Base-by-base conservation (phyloP, 2,113 vertebrate genomes). In the Rhea americana region DNA sequence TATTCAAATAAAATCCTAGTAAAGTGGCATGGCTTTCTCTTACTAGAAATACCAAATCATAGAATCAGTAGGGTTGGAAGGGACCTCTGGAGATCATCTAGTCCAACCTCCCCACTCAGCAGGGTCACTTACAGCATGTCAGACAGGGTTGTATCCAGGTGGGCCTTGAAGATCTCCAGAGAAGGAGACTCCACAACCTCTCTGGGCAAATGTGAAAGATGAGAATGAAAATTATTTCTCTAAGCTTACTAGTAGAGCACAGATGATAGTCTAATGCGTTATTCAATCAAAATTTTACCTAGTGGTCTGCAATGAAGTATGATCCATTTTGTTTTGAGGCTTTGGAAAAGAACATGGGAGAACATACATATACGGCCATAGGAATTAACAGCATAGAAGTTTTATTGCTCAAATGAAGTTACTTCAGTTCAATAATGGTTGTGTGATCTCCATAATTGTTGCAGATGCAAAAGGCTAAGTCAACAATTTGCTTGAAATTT, bases 301-400 rank as follows among this genome's bases (percentile, higher is more conserved):
- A 61, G 53, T 32, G 55, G 41, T 15, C 21, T 65, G 48, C 37
- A 26, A 13, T 47, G 19, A 71, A 78, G 50, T 18, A 19, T 35
- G 24, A 65, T 16, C 41, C 22, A 12, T 79, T 82, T 75, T 41
- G 75, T 55, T 65, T 73, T 18, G 55, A 86, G 39, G n/a, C 79
- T 62, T 45, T 62, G 53, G 37, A 43, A 47, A 70, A 48, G 61
- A 81, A 18, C 68, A 51, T 13, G 18, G 71, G 17, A 72, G 28
- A 35, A 16, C 13, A 1, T 55, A 62, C 4, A 2, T 10, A 19
- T 22, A 37, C 0, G 4, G 67, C 35, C 30, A n/a, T 48, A 74
- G 24, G 30, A 62, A 74, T 32, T 15, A 80, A 43, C 13, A 77
- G 15, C 26, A 4, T 74, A 5, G n/a, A 55, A 77, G 35, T 35